phyloP scores from a whole-genome alignment of 2,113 vertebrate genomes.

The Progne subis region DNA sequence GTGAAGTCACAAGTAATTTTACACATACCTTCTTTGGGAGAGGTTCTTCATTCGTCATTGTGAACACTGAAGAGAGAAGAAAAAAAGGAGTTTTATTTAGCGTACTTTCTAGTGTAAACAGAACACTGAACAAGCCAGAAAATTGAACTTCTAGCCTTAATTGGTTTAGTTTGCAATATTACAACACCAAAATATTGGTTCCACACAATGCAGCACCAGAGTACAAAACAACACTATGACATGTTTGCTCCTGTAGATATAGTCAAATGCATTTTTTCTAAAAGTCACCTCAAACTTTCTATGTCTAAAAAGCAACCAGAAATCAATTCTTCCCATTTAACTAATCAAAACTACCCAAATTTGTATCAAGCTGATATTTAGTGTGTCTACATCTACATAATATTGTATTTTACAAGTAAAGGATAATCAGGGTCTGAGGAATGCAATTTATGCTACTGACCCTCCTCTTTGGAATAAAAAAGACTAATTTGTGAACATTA shows the following conservation, averaged over 20 bases:
- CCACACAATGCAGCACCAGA: background rate
- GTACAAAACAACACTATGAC: background rate
- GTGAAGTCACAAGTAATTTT: background rate
- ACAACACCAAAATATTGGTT: background rate
- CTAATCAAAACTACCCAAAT: background rate
- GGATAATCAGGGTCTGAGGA: background rate
- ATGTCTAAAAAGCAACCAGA: background rate
- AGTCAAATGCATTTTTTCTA: background rate
- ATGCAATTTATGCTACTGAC: background rate
- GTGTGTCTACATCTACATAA: background rate
- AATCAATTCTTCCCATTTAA: background rate
- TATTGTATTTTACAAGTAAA: rapidly evolving
- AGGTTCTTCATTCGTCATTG: slow-evolving; percentile 99
- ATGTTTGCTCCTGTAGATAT: background rate
- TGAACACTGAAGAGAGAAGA: slow-evolving; percentile 75
- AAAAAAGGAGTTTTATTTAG: background rate
- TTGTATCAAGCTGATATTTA: background rate
- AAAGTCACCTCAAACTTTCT: background rate
- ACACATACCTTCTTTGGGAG: slow-evolving; percentile 94
- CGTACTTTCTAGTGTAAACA: background rate
- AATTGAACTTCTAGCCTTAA: background rate
- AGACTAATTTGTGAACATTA: background rate
- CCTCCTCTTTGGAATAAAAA: background rate
- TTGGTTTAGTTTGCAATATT: background rate
- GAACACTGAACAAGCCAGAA: background rate